Conservation (phyloP, 2,797 vertebrate species). For the Tauraco hartlaubi region DNA sequence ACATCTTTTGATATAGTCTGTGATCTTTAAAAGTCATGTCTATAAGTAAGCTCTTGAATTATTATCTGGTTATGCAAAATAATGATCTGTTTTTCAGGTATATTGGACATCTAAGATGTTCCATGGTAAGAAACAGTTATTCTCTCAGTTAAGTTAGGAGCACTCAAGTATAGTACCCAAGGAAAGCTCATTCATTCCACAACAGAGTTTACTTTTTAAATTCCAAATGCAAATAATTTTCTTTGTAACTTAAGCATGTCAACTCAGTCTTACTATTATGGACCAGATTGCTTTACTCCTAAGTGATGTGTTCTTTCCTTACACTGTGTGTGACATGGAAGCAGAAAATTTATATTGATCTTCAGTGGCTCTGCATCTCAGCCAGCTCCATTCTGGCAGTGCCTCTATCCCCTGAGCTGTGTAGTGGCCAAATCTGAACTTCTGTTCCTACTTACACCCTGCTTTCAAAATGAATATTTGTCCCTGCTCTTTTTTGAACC, state of each 20-base stretch:
- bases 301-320: neutral
- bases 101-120: neutral
- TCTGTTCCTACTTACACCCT: neutral
- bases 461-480: neutral
- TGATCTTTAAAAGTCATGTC: neutral
- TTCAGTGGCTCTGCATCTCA: neutral
- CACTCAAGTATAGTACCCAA: neutral
- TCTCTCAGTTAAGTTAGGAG: neutral
- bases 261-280: neutral
- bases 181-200: neutral
- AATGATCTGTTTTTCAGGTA: neutral
- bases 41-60: neutral
- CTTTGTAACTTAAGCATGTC: neutral
- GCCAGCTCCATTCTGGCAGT: neutral
- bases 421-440: neutral
- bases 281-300: neutral
- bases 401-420: neutral
- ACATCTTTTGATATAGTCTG: neutral
- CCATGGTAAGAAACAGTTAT: neutral
- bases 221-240: neutral
- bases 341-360: neutral
- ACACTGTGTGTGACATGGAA: neutral
- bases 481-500: neutral
- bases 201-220: neutral
- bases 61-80: neutral